Percentiles rank a stretch among this genome's conserved stretches.
These are phyloP conservation scores for Acanthosepion lycidas DNA, from an alignment of 2,888 invertebrate genomes.

Conservation along the genomic window DNA sequence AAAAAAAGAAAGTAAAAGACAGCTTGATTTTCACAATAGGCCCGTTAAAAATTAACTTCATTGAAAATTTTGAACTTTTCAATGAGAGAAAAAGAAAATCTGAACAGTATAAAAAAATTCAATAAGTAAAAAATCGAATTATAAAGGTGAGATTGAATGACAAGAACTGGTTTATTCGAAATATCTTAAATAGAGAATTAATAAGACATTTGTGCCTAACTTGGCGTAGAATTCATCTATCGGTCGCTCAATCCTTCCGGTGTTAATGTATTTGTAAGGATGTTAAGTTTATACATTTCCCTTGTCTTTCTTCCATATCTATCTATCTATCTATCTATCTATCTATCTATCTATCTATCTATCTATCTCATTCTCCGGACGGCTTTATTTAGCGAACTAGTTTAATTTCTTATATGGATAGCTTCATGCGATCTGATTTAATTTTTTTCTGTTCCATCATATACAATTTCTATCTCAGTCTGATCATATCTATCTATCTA, in stretches of 20 bases:
- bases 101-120: background rate
- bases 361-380: too few relatives aligned
- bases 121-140: background rate
- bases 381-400: too few relatives aligned
- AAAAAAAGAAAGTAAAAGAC: background rate
- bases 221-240: background rate
- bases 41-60: background rate
- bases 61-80: conserved; percentile 33
- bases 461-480: too few relatives aligned
- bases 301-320: too few relatives aligned
- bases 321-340: too few relatives aligned
- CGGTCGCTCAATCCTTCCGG: background rate
- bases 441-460: too few relatives aligned
- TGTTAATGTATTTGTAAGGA: too few relatives aligned
- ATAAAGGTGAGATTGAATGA: conserved; percentile 33
- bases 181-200: background rate
- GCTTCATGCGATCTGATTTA: too few relatives aligned
- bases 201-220: background rate
- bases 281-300: too few relatives aligned
- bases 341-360: too few relatives aligned
- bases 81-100: background rate
- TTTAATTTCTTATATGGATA: too few relatives aligned
- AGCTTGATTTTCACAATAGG: conserved; percentile 8
- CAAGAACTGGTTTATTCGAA: conserved; percentile 11
- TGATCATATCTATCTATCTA: too few relatives aligned